Conservation (phyloP, 2,888 invertebrate genomes). For the Cephus pulcher region DNA sequence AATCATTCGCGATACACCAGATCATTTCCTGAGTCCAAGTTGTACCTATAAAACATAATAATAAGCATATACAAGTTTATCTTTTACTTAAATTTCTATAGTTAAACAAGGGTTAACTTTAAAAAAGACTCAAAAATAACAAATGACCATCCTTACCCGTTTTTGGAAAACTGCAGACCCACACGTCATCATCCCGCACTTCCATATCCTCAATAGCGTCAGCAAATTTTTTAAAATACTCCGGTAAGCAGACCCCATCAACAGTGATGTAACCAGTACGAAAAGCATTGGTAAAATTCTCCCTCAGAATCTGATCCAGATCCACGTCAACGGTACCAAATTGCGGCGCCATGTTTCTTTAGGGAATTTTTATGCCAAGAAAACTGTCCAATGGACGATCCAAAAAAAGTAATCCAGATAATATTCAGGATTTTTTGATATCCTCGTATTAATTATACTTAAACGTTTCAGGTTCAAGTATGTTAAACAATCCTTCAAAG, state of each 20-base stretch:
- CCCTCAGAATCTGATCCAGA: constrained; percentile 41
- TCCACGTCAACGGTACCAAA: constrained; percentile 22
- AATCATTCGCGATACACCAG: constrained; percentile 75
- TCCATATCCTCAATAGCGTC: constrained; percentile 66
- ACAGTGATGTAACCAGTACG: constrained; percentile 55
- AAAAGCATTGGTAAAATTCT: constrained; percentile 53
- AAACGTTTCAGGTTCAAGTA: constrained; percentile 10
- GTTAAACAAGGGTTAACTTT: background rate
- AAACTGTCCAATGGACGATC: background rate
- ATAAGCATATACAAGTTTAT: constrained; percentile 7
- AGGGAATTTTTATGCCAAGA: background rate
- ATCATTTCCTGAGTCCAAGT: constrained; percentile 85
- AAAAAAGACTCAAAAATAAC: constrained; percentile 8
- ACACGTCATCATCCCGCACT: constrained; percentile 69
- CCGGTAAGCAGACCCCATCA: constrained; percentile 64
- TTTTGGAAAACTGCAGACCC: constrained; percentile 71
- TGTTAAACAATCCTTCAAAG: background rate
- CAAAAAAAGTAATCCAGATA: background rate
- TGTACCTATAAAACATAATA: constrained; percentile 69
- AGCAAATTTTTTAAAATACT: constrained; percentile 61
- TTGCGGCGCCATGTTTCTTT: constrained; percentile 21
- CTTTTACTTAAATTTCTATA: constrained; percentile 7
- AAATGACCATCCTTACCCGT: constrained; percentile 65
- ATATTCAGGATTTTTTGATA: background rate
- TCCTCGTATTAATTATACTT: background rate